Conservation (phyloP, 2,888 invertebrate species). For the Dicyrtomina minuta region DNA sequence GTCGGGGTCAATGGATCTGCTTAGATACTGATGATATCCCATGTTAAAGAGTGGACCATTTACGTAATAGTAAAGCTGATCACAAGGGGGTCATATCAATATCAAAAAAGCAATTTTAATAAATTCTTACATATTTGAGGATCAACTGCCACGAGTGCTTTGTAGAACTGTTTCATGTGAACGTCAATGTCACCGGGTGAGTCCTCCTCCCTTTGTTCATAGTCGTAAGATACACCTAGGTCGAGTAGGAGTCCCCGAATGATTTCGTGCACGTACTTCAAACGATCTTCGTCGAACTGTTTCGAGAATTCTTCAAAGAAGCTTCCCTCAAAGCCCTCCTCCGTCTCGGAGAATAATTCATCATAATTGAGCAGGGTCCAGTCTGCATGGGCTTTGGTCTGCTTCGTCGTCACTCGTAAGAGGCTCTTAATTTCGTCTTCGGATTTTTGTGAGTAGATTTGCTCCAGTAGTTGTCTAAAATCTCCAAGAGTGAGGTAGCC, state of each 20-base stretch:
- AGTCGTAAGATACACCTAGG: constrained; percentile 23
- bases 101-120: too few species aligned
- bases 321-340: constrained; percentile 31
- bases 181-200: constrained; percentile 33
- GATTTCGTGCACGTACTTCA: constrained; percentile 27
- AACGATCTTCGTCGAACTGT: constrained; percentile 28
- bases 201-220: constrained; percentile 30
- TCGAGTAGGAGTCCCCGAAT: constrained; percentile 12
- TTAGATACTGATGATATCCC: too few species aligned
- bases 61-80: too few species aligned
- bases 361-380: constrained; percentile 28
- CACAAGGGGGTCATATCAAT: not conserved
- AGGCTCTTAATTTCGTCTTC: constrained; percentile 25
- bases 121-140: constrained; percentile 23
- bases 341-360: constrained; percentile 28
- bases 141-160: constrained; percentile 22
- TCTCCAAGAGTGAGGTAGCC: constrained; percentile 11
- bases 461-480: constrained; percentile 20
- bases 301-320: constrained; percentile 34
- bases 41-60: too few species aligned
- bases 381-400: constrained; percentile 29
- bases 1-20: too few species aligned
- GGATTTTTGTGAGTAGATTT: constrained; percentile 19
- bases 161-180: constrained; percentile 22
- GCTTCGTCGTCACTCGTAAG: constrained; percentile 26